Evolutionary conservation across 2,797 vertebrate genomes (phyloP), one percentile per base, ranked within the genome.

Genomic region (Ctenopoma multispine): DNA sequence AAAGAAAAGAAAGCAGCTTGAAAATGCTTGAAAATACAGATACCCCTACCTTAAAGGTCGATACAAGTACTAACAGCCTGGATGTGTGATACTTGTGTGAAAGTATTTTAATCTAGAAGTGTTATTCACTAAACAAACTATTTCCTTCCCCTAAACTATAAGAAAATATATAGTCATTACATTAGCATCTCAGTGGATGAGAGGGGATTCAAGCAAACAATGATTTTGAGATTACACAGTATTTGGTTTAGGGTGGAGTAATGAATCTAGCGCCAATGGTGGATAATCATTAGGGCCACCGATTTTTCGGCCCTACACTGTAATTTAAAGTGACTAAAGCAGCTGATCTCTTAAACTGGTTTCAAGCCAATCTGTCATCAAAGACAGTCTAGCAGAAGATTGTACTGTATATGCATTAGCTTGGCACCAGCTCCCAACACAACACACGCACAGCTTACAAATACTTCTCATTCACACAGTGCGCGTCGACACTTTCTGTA

Each of bases 251-350:
- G 49, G 74, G 61, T 20, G 41, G 50, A 27, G 41, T 57, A 59
- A 69, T 82, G 43, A 63, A 72, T 82, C 71, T 78, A 62, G 54
- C 65, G 67, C 51, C 71, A 79, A 64, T 73, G 76, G 86, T 74
- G 54, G 70, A 77, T 85, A 74, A 78, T 76, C 76, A 86, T 83
- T 85, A 79, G 68, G 77, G 69, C 43, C 29, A 57, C 59, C 69
- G 68, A 49, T 48, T 79, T 75, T 75, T 81, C 64, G 31, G 38
- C 47, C 21, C 69, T 23, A 59, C 57, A 62, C 61, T 77, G 53
- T 83, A 70, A 84, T 89, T 86, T 79, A 80, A 80, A 77, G 44
- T 29, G 78, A 77, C 77, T 66, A 78, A 54, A 69, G 60, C 65
- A 60, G 69, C 55, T 64, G 80, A 80, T 50, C 49, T 59, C 70